phyloP scores from a whole-genome alignment of 2,797 vertebrate species.

The Uromys caudimaculatus region DNA sequence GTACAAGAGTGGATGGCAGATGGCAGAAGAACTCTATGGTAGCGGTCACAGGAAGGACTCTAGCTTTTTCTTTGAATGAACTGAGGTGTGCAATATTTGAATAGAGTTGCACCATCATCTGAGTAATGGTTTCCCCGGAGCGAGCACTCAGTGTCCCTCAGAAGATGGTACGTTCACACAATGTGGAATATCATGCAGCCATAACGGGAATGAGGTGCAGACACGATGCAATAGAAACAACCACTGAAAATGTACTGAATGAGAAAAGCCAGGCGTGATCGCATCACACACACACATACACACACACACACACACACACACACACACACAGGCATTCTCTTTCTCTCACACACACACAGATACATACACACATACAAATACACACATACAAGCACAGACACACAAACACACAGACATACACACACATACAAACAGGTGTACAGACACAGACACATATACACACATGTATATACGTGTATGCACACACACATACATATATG shows the following conservation, averaged over 20 bases:
- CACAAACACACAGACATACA: not conserved
- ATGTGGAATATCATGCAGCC: not conserved
- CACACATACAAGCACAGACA: too few relatives aligned
- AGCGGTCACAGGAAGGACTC: not conserved
- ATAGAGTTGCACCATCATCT: not conserved
- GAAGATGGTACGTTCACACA: not conserved
- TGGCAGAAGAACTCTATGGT: not conserved
- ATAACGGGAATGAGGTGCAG: not conserved
- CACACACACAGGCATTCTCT: not conserved
- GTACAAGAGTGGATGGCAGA: not conserved
- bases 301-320: not conserved
- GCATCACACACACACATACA: not conserved
- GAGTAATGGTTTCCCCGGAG: slow-evolving; percentile 18
- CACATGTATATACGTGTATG: too few relatives aligned
- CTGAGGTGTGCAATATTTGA: not conserved
- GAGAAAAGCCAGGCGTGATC: not conserved
- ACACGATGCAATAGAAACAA: rapidly evolving
- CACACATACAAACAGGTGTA: not conserved
- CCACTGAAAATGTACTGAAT: not conserved
- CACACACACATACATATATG: not conserved
- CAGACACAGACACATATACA: too few relatives aligned
- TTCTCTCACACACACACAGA: not conserved
- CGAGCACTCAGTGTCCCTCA: not conserved
- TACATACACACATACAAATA: rapidly evolving
- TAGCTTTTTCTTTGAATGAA: not conserved